phyloP scores from a whole-genome alignment of 2,113 vertebrate species.

The Peromyscus californicus region DNA sequence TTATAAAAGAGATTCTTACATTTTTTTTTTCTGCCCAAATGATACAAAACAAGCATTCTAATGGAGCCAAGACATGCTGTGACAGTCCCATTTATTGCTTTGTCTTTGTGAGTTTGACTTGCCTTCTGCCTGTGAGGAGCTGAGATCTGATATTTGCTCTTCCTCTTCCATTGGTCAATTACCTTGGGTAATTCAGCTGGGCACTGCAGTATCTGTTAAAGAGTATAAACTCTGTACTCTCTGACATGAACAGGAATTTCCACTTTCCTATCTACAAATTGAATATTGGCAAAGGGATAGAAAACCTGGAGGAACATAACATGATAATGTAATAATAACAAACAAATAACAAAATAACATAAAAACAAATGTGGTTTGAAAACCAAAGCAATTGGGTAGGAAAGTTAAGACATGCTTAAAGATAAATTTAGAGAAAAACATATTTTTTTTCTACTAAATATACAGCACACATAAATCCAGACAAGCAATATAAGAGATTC shows the following conservation, averaged over 20 bases:
- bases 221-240: background rate
- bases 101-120: background rate
- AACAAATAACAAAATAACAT: background rate
- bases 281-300: background rate
- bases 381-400: background rate
- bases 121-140: background rate
- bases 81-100: background rate
- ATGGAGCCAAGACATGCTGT: rapidly evolving
- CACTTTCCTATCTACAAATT: background rate
- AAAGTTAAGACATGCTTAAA: background rate
- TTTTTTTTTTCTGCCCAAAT: background rate
- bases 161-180: conserved; percentile 30
- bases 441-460: background rate
- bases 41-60: background rate
- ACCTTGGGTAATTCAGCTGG: background rate
- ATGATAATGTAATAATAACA: background rate
- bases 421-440: background rate
- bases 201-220: background rate
- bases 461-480: background rate
- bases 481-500: background rate
- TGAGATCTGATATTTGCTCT: background rate
- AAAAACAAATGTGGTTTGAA: background rate
- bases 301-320: background rate
- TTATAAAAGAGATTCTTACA: background rate
- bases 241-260: background rate